phyloP scores from a whole-genome alignment of 2,113 vertebrate species.

The Marmota monax region DNA sequence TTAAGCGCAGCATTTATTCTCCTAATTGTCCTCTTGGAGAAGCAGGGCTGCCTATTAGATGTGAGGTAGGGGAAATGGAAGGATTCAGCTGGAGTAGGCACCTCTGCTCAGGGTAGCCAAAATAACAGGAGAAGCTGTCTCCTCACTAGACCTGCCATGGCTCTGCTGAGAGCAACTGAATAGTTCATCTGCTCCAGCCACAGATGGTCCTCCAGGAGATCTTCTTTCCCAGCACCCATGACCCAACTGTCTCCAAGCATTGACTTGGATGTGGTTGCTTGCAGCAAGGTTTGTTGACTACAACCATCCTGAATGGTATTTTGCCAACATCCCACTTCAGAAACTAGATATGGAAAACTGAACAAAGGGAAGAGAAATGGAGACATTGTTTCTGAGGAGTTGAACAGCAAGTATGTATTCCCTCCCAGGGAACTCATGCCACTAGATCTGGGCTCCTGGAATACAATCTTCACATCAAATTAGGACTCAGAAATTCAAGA shows the following conservation, averaged over 20 bases:
- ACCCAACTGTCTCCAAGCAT: background rate
- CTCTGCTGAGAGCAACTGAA: background rate
- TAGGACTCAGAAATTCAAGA: too few species aligned
- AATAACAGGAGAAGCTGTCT: background rate
- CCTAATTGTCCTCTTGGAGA: background rate
- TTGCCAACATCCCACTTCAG: background rate
- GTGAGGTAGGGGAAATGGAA: too few species aligned
- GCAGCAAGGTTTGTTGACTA: too few species aligned
- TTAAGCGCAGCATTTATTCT: background rate
- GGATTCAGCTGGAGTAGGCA: accelerated
- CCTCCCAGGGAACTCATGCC: background rate
- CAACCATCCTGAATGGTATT: background rate
- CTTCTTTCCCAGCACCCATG: background rate
- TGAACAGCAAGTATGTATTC: background rate
- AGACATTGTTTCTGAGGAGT: background rate
- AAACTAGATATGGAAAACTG: background rate
- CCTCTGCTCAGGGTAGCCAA: background rate
- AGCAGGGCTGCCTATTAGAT: background rate
- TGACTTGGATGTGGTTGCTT: background rate
- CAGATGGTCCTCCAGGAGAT: accelerated
- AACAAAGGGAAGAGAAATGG: background rate
- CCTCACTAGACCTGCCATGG: accelerated
- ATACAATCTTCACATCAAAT: background rate
- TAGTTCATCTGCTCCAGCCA: accelerated
- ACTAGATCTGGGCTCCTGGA: background rate